Conservation (phyloP, 1,140 invertebrate species). For the Papilio xuthus region DNA sequence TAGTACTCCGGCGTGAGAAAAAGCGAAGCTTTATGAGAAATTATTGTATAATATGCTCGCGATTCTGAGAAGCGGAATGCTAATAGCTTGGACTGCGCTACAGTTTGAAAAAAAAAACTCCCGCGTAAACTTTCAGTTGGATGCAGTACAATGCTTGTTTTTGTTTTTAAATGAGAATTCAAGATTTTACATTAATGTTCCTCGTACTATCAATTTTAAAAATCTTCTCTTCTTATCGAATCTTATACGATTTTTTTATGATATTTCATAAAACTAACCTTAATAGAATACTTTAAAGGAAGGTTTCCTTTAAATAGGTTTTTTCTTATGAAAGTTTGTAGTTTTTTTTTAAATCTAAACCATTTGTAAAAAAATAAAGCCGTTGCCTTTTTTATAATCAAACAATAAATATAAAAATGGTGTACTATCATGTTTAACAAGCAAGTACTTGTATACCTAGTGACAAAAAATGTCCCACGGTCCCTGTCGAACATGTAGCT, state of each 20-base stretch:
- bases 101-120: background rate
- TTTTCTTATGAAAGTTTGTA: no score
- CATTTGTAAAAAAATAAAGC: conserved; percentile 1
- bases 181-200: conserved; percentile 2
- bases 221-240: no score
- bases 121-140: background rate
- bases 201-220: background rate
- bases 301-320: no score
- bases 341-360: conserved; percentile 47
- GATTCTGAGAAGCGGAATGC: conserved; percentile 46
- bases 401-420: conserved; percentile 30
- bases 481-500: conserved; percentile 46
- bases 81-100: conserved; percentile 16
- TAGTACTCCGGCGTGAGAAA: conserved; percentile 48
- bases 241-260: no score
- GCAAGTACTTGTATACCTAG: conserved; percentile 31
- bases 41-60: conserved; percentile 48
- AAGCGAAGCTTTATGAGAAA: conserved; percentile 51
- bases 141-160: background rate
- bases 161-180: conserved; percentile 1
- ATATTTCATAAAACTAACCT: no score
- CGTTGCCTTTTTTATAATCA: conserved; percentile 4
- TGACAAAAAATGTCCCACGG: conserved; percentile 49
- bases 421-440: conserved; percentile 12
- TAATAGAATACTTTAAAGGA: no score